These are phyloP conservation scores for Cantharis rustica DNA, from an alignment of 2,888 invertebrate genomes.

Conservation along the genomic window DNA sequence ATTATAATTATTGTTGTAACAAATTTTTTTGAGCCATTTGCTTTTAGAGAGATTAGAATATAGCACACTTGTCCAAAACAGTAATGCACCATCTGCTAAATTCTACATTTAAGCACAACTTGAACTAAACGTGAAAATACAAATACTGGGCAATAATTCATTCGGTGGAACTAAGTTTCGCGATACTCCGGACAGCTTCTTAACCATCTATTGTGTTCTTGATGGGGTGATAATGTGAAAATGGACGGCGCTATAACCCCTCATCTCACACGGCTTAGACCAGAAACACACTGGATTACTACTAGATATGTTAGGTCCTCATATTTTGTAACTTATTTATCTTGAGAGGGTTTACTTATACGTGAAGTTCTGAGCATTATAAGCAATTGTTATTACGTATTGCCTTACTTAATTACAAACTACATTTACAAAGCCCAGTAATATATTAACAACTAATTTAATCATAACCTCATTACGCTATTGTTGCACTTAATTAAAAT, in stretches of 20 bases:
- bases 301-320: constrained; percentile 16
- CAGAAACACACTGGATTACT: constrained; percentile 27
- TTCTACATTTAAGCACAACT: not conserved
- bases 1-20: not conserved
- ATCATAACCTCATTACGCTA: not conserved
- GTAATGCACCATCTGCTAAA: not conserved
- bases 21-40: not conserved
- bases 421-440: not conserved
- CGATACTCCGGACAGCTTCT: constrained; percentile 27
- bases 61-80: not conserved
- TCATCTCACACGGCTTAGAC: constrained; percentile 28
- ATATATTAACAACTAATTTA: not conserved
- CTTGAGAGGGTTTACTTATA: not conserved
- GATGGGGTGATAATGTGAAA: constrained; percentile 31
- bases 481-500: not conserved
- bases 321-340: not conserved
- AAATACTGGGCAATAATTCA: constrained; percentile 18
- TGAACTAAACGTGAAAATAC: constrained; percentile 2
- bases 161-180: constrained; percentile 17
- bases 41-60: not conserved
- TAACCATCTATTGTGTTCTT: constrained; percentile 28
- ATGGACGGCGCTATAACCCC: constrained; percentile 30
- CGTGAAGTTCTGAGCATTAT: not conserved
- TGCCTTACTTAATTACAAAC: not conserved
- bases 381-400: not conserved